Evolutionary conservation across 2,113 vertebrate species (phyloP), one percentile per base, ranked within the genome.

Genomic region (Geococcyx californianus): DNA sequence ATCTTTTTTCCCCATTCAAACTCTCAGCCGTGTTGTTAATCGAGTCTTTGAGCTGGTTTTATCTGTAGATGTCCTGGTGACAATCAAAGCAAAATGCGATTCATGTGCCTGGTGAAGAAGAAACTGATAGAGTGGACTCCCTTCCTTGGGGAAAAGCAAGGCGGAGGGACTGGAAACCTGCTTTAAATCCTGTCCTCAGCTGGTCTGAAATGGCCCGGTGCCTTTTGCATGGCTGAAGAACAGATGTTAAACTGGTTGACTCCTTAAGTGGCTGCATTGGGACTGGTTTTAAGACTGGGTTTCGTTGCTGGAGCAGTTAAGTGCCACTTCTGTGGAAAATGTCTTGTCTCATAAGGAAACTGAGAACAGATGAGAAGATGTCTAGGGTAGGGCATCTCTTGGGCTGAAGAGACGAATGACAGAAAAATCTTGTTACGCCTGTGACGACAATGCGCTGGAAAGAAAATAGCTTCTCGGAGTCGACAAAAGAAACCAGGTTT

Each of bases 401-500:
- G 76, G 90, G 76, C 54, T 11, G 11, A 15, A 56, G 77, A 90
- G 95, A 84, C 1, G 19, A 86, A 59, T 63, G 66, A 75, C 79
- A 94, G 79, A 89, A 69, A 42, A 60, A 77, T 89, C 86, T 62
- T 84, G 60, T 89, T 93, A 83, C n/a, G 77, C 85, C 76, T 67
- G 52, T 91, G 92, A 92, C 13, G 45, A 76, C 94, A 92, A 77
- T 78, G 85, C 1, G 0, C 45, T 90, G 80, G 77, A 54, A 95
- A 96, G 83, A 96, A 92, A 95, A 94, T 75, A 87, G 76, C 83
- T 89, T 81, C 47, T 94, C 3, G 1, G 83, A 86, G 92, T 76
- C 1, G 16, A 90, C 88, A 87, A 93, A 96, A 89, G 94, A 63
- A 96, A 90, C 80, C 69, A 93, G 83, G 80, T 66, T 94, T 96